Conservation (phyloP, 1,140 invertebrate species). For the Aradophagus sp. region DNA sequence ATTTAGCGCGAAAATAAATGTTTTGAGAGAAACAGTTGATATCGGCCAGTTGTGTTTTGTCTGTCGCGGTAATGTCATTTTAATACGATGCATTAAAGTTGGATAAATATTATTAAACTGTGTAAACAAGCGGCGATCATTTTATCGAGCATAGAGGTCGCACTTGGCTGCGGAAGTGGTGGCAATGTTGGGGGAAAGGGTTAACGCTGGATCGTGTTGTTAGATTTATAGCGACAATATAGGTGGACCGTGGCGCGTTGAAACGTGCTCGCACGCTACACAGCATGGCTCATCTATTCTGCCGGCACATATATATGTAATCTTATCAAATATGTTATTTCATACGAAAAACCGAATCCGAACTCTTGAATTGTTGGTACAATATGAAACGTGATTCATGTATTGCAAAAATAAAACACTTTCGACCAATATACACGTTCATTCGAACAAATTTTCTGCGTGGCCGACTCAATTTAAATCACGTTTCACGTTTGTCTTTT, state of each 20-base stretch:
- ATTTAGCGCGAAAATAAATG: too few relatives aligned
- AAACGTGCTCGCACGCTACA: constrained; percentile 52
- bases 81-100: constrained; percentile 63
- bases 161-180: constrained; percentile 60
- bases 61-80: too few relatives aligned
- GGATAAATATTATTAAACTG: constrained; percentile 59
- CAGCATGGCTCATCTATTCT: constrained; percentile 47
- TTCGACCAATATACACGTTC: too few relatives aligned
- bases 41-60: too few relatives aligned
- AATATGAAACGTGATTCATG: constrained; percentile 25
- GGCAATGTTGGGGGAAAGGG: constrained; percentile 52
- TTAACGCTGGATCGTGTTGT: constrained; percentile 63
- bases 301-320: constrained; percentile 33
- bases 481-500: too few relatives aligned
- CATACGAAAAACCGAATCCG: constrained; percentile 40
- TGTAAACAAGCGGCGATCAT: constrained; percentile 45
- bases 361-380: constrained; percentile 34
- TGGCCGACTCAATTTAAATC: too few relatives aligned
- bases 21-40: too few relatives aligned
- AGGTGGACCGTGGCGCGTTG: constrained; percentile 61
- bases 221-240: constrained; percentile 71
- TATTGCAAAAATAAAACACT: constrained; percentile 14
- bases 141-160: constrained; percentile 63
- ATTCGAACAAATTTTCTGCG: too few relatives aligned
- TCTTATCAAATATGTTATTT: constrained; percentile 57